Percentiles rank a stretch among this genome's conserved stretches.
Conservation (phyloP, 2,888 invertebrate genomes). For the Hypsopygia costalis region DNA sequence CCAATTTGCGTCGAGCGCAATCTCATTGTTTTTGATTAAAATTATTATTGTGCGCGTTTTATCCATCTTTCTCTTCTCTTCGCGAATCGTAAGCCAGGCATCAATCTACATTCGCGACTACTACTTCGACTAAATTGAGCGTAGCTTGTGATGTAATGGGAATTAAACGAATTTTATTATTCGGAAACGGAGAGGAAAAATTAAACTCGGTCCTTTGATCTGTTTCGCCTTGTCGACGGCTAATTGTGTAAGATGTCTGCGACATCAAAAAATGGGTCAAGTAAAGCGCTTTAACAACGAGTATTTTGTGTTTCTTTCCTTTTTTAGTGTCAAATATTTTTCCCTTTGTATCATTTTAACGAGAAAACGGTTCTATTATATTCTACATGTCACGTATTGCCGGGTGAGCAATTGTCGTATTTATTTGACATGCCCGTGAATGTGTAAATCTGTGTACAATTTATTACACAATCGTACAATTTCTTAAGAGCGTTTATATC, state of each 20-base stretch:
- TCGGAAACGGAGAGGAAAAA: conserved; percentile 20
- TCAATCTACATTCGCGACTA: conserved; percentile 23
- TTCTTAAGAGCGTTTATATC: too few species aligned
- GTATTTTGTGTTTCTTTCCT: not conserved
- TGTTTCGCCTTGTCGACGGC: conserved; percentile 18
- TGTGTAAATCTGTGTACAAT: too few species aligned
- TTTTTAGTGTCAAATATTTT: not conserved
- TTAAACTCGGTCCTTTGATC: conserved; percentile 20
- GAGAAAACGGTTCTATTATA: too few species aligned
- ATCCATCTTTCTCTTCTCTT: conserved; percentile 23
- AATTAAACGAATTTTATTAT: conserved; percentile 36
- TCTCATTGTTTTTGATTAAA: conserved; percentile 76
- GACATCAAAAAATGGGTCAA: conserved; percentile 2
- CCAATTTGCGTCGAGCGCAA: conserved; percentile 64
- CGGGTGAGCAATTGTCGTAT: too few species aligned
- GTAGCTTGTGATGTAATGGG: conserved; percentile 32
- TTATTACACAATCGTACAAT: too few species aligned
- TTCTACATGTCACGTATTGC: too few species aligned
- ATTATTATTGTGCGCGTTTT: conserved; percentile 66
- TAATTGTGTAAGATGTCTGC: conserved; percentile 19
- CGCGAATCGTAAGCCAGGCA: conserved; percentile 29
- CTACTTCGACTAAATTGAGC: conserved; percentile 26
- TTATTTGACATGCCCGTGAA: too few species aligned
- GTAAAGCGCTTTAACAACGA: not conserved
- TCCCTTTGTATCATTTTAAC: not conserved